Percentiles rank a stretch among this genome's conserved stretches.
Evolutionary conservation across 37 sponge, comb jelly and placozoan species (phyloP).

Genomic region (Spongilla lacustris): DNA sequence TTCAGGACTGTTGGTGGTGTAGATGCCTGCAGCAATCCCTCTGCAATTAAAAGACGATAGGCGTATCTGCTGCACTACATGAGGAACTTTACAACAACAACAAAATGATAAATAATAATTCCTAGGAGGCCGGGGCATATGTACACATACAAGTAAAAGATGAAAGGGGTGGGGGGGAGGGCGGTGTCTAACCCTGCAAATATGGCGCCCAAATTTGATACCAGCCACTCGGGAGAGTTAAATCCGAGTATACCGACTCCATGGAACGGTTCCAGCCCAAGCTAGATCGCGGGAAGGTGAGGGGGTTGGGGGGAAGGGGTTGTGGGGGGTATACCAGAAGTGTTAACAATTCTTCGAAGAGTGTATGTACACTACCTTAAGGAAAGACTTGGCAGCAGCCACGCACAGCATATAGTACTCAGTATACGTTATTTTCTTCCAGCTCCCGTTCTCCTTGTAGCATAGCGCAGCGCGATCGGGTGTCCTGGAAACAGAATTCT

Average conservation of each 20-base stretch:
- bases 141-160: neutral
- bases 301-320: neutral
- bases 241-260: constrained; percentile 81
- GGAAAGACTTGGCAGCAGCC: constrained; percentile 71
- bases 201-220: constrained; percentile 69
- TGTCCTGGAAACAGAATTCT: constrained; percentile 18
- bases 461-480: constrained; percentile 46
- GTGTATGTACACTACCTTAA: constrained; percentile 58
- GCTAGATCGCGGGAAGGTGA: constrained; percentile 46
- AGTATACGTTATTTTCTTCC: constrained; percentile 54
- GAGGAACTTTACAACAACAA: neutral
- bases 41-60: constrained; percentile 21
- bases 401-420: constrained; percentile 44
- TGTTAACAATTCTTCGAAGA: neutral
- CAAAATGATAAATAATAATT: neutral
- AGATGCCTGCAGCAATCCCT: constrained; percentile 79
- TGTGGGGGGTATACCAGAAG: neutral
- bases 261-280: constrained; percentile 67
- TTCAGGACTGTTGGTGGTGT: constrained; percentile 78
- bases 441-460: constrained; percentile 46
- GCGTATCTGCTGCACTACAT: neutral
- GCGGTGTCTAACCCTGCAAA: constrained; percentile 65
- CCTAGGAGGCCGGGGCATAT: no score
- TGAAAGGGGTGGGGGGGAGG: neutral
- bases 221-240: constrained; percentile 82